Evolutionary conservation across 1,140 invertebrate species (phyloP), one percentile per base, ranked within the genome.

Genomic region (Drosophila guanche): DNA sequence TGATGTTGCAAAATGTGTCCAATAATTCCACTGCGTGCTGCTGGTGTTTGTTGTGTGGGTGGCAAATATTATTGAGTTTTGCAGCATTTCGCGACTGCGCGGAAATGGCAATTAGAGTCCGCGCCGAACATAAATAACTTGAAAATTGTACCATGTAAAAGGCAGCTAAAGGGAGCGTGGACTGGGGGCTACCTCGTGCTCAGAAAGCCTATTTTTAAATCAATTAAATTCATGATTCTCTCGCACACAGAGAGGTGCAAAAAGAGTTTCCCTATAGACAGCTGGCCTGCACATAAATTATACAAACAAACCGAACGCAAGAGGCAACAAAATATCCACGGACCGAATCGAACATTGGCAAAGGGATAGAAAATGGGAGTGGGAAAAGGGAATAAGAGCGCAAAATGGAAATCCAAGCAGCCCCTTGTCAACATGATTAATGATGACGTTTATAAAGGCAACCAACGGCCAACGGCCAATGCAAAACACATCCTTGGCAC

Each of bases 361-460:
- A 41, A 59, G 59, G 54, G 60, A 14, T 37, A 42, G 59, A 41
- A 60, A 63, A 76, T 65, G 53, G 60, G 48, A 66, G 75, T 58
- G 59, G 59, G 22, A 60, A 51, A n/a, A n/a, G n/a, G n/a, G n/a
- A n/a, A n/a, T 66, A 51, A 51, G 52, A 50, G 58, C 77, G 70
- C 54, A 83, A 83, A 86, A 88, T 88, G 83, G 88, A 83, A 88
- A 86, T 88, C 83, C 78, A 56, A 53, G 59, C 62, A 53, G 70
- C 79, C 83, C 83, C 83, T 89, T 89, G 84, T 88, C 83, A 89
- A 79, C 71, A 88, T 88, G 83, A 88, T 88, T 88, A 88, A 88
- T 88, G 83, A 88, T 88, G 83, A 89, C 84, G 83, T 83, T 88
- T 83, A 88, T 75, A 83, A 88, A 76, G 83, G 84, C 75, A 75